Evolutionary conservation across 1,140 invertebrate species (phyloP).

Genomic region (Latrodectus geometricus): DNA sequence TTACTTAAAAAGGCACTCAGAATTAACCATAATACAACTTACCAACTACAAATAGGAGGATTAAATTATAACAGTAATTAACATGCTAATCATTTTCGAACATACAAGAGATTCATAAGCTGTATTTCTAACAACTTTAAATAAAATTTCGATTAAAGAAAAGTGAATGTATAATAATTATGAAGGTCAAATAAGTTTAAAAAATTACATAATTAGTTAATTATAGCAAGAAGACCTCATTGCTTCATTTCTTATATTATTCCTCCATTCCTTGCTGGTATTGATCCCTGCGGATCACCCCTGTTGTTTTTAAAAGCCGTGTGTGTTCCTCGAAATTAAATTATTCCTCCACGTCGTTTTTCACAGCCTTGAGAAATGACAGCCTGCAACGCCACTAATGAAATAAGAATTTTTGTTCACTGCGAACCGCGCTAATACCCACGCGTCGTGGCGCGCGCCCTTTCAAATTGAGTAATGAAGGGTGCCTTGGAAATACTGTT

Average conservation of each 20-base stretch:
- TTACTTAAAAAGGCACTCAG: no score
- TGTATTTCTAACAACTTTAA: no score
- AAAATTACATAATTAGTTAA: background rate
- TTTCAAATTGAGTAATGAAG: background rate
- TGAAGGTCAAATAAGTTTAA: background rate
- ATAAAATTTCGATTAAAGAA: background rate
- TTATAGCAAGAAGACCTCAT: background rate
- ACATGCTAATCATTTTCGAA: no score
- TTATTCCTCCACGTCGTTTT: background rate
- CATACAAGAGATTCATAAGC: no score
- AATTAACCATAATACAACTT: no score
- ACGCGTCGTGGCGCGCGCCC: background rate
- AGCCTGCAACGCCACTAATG: background rate
- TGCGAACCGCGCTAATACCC: background rate
- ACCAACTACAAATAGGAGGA: no score
- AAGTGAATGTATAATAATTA: background rate
- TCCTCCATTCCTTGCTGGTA: background rate
- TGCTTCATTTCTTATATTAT: background rate
- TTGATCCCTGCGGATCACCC: background rate
- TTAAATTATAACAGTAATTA: no score
- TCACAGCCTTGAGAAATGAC: background rate
- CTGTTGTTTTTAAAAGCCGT: background rate
- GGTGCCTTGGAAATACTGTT: background rate
- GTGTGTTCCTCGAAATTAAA: background rate
- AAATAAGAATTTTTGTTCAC: background rate